Evolutionary conservation across 2,888 invertebrate genomes (phyloP), one percentile per base, ranked within the genome.

Genomic region (Mythimna lalbum): DNA sequence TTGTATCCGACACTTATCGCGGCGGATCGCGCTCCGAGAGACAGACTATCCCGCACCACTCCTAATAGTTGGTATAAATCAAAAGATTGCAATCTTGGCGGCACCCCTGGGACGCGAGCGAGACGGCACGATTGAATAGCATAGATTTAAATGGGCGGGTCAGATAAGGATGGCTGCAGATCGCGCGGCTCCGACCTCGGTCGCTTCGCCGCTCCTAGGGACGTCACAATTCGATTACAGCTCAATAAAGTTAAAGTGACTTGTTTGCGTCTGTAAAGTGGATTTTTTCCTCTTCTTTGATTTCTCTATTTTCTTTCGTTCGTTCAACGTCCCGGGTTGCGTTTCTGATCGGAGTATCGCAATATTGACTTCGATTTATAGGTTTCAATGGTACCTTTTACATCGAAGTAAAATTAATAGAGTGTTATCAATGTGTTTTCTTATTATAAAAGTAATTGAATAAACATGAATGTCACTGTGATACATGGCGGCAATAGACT

Each of bases 1-100:
- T 94, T 89, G 93, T 93, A 93, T 92, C 92, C 90, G 82, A 85
- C 90, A 86, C 90, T 94, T 95, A 95, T 95, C 95, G 91, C 84
- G 84, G 82, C 82, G 86, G 88, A 95, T 95, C 94, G 93, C 91
- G 91, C 89, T 91, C 90, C 86, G 84, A 92, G 91, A 94, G 93
- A 95, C 95, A 92, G 93, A 95, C 93, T 92, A 93, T 92, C 93
- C 95, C 92, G 92, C 92, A 91, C 88, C 92, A 92, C 92, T 95
- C 95, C 96, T 96, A 96, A 96, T 96, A 96, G 95, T 96, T 95
- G 95, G 94, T 95, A 96, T 96, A 96, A 96, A 96, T 96, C 96
- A 96, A 95, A 96, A 96, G 96, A 96, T 96, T 95, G 95, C 96
- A 95, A 95, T 96, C 95, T 95, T 93, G 90, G 90, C 93, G 92